A percentile compares a stretch with the other conserved stretches of the same genome.
Evolutionary conservation across 2,797 vertebrate species (phyloP).

Genomic region (Pampus argenteus): DNA sequence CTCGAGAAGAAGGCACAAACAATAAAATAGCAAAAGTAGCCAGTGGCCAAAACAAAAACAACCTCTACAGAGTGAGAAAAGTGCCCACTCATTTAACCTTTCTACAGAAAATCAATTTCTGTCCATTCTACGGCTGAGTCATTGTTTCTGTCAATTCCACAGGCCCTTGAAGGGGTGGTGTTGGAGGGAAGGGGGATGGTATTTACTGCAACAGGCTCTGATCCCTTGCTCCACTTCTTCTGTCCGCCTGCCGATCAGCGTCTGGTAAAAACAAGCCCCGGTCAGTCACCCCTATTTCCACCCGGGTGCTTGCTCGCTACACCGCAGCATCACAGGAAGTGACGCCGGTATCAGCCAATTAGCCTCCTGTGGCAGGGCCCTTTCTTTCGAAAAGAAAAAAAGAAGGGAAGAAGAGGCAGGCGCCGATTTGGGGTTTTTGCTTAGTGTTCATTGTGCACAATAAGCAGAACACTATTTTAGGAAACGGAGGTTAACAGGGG

Average conservation of each 20-base stretch:
- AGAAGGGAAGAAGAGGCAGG: neutral
- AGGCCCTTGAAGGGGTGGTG: constrained; percentile 7
- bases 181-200: neutral
- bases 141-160: constrained; percentile 61
- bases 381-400: neutral
- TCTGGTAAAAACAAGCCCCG: constrained; percentile 59
- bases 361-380: neutral
- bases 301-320: neutral
- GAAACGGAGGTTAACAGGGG: constrained; percentile 47
- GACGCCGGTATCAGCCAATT: constrained; percentile 32
- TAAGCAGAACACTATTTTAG: constrained; percentile 52
- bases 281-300: constrained; percentile 60
- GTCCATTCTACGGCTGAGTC: constrained; percentile 59
- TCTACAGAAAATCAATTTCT: constrained; percentile 61
- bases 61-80: constrained; percentile 21
- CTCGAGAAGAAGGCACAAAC: constrained; percentile 17
- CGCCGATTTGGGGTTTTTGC: neutral
- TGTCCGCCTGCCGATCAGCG: constrained; percentile 31
- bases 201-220: constrained; percentile 60
- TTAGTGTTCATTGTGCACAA: constrained; percentile 33
- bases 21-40: constrained; percentile 41
- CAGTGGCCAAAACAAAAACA: constrained; percentile 60
- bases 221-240: constrained; percentile 53
- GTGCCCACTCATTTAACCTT: constrained; percentile 60
- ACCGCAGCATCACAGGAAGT: constrained; percentile 55